Percentiles rank a stretch among this genome's conserved stretches.
Conservation (phyloP, 2,113 vertebrate species). For the Xerus inauris region DNA sequence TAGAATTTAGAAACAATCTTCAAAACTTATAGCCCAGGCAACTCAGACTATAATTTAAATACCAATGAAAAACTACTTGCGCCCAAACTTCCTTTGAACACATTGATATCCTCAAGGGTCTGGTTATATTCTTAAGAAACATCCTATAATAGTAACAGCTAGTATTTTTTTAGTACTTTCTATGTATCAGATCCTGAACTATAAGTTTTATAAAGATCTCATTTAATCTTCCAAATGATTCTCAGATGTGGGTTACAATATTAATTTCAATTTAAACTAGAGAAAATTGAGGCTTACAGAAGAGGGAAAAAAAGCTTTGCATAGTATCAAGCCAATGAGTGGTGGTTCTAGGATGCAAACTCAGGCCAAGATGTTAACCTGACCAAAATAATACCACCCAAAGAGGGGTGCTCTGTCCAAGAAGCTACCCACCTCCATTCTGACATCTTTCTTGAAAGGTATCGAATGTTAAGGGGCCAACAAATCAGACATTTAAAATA, state of each 20-base stretch:
- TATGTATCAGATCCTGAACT: neutral
- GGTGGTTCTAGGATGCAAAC: neutral
- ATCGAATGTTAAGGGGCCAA: neutral
- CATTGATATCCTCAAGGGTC: neutral
- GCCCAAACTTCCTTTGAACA: neutral
- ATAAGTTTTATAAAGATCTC: neutral
- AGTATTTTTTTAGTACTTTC: neutral
- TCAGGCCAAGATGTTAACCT: neutral
- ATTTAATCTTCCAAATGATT: slow-evolving; percentile 27
- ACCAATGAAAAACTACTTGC: neutral
- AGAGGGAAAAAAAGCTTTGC: neutral
- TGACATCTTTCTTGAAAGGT: neutral
- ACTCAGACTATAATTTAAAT: neutral
- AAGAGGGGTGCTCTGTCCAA: neutral
- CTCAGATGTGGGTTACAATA: neutral
- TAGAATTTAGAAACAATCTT: neutral
- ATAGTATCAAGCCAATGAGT: neutral
- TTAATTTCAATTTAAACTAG: neutral
- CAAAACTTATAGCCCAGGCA: neutral
- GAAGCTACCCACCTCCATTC: neutral
- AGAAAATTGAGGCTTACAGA: neutral
- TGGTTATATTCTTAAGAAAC: neutral
- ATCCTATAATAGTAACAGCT: neutral
- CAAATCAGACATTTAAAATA: neutral
- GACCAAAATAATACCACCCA: neutral